Percentiles rank a stretch among this genome's conserved stretches.
These are phyloP conservation scores for Lepus oiostolus DNA, from an alignment of 2,797 vertebrate species.

Conservation along the genomic window DNA sequence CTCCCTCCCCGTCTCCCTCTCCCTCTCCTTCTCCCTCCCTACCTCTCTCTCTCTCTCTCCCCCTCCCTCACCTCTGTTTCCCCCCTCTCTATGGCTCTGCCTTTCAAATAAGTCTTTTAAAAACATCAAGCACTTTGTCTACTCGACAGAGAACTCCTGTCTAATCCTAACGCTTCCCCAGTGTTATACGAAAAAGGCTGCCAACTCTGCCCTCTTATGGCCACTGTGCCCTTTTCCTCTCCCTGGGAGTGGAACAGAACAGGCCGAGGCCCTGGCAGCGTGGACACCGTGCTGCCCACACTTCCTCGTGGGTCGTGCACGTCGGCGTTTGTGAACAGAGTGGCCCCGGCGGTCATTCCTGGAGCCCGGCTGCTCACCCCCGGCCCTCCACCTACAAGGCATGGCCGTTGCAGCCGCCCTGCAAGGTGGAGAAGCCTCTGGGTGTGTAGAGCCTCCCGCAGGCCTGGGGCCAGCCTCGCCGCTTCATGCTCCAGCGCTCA, in stretches of 20 bases:
- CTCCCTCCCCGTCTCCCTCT: no score
- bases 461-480: neutral
- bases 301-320: neutral
- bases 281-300: rapidly evolving
- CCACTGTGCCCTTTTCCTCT: neutral
- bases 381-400: rapidly evolving
- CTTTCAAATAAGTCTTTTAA: no score
- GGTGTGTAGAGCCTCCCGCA: neutral
- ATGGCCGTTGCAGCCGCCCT: neutral
- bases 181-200: neutral
- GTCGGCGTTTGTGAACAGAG: rapidly evolving
- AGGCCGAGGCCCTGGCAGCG: rapidly evolving
- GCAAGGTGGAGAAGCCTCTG: neutral
- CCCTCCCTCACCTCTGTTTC: no score
- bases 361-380: neutral
- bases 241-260: neutral
- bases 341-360: neutral
- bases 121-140: no score
- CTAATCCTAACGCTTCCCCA: neutral
- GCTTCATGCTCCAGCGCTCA: neutral
- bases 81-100: no score
- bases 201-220: slow-evolving; percentile 73
- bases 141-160: neutral
- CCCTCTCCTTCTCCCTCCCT: no score
- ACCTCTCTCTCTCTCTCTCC: no score